Conservation (phyloP, 1,140 invertebrate genomes). For the Bombus affinis region DNA sequence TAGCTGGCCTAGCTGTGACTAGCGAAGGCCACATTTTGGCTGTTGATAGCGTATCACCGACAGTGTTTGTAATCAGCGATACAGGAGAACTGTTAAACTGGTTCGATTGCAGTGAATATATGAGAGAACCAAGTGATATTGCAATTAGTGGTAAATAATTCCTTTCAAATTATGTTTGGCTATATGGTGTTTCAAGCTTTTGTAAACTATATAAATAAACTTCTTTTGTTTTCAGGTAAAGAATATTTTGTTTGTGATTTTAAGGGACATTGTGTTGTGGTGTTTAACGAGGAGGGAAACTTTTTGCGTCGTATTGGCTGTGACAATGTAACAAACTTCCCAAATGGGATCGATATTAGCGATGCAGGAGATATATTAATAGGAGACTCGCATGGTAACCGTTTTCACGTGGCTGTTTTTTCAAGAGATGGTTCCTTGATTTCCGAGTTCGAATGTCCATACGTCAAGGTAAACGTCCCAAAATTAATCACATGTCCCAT, state of each 20-base stretch:
- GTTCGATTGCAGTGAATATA: slow-evolving; percentile 98
- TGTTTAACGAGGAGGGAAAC: slow-evolving; percentile 95
- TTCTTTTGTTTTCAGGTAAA: slow-evolving; percentile 85
- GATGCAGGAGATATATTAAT: slow-evolving; percentile 97
- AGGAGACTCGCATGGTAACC: slow-evolving; percentile 98
- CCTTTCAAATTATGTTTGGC: background rate
- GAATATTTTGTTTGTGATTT: slow-evolving; percentile 99
- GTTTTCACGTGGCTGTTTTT: slow-evolving; percentile 98
- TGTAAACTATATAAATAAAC: background rate
- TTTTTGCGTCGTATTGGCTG: slow-evolving; percentile 96
- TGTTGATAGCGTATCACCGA: slow-evolving; percentile 98
- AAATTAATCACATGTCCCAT: background rate
- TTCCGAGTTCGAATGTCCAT: slow-evolving; percentile 97
- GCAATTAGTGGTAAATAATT: slow-evolving; percentile 90
- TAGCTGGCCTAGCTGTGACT: slow-evolving; percentile 97
- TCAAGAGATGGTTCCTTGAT: slow-evolving; percentile 92
- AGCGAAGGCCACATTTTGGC: slow-evolving; percentile 95
- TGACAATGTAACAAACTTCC: slow-evolving; percentile 97
- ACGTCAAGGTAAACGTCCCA: slow-evolving; percentile 90
- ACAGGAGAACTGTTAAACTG: slow-evolving; percentile 94
- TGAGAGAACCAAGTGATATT: slow-evolving; percentile 98
- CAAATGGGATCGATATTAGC: slow-evolving; percentile 98
- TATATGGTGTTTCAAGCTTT: background rate
- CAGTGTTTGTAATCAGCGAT: slow-evolving; percentile 96
- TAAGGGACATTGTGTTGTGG: slow-evolving; percentile 98